These are phyloP conservation scores for Xenops minutus DNA, from an alignment of 2,797 vertebrate genomes.

Conservation along the genomic window DNA sequence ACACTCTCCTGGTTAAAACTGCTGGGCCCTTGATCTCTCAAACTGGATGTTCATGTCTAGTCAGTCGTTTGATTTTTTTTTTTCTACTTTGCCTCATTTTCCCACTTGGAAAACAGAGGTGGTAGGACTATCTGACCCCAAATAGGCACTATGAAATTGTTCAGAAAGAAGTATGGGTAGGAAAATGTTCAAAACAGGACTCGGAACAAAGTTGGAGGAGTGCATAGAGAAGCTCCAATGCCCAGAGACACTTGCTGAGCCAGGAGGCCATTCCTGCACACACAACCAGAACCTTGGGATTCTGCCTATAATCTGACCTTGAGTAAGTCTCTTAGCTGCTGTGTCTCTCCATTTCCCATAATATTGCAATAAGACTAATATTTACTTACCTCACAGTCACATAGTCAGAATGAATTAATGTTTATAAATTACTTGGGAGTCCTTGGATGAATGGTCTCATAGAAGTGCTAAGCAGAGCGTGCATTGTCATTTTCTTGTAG, in stretches of 20 bases:
- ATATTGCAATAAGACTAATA: constrained; percentile 44
- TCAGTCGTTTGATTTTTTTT: neutral
- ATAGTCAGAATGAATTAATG: constrained; percentile 40
- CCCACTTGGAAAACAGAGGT: neutral
- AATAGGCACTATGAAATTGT: neutral
- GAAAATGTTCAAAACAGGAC: neutral
- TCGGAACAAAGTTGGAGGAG: neutral
- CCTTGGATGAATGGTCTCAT: constrained; percentile 39
- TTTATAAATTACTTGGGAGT: constrained; percentile 46
- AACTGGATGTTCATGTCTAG: neutral
- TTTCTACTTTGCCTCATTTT: neutral
- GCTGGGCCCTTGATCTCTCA: neutral
- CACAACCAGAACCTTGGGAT: neutral
- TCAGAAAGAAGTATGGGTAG: neutral
- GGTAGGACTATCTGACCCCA: neutral
- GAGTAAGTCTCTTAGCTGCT: neutral
- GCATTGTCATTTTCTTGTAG: constrained; percentile 25
- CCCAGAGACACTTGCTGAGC: neutral
- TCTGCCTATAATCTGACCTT: neutral
- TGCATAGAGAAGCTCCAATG: neutral
- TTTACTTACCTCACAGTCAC: constrained; percentile 33
- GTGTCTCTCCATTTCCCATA: constrained; percentile 1
- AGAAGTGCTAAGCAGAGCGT: constrained; percentile 31
- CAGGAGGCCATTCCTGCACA: neutral
- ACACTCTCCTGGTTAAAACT: neutral